Conservation (phyloP, 2,888 invertebrate genomes). For the Sarcophaga caerulescens region DNA sequence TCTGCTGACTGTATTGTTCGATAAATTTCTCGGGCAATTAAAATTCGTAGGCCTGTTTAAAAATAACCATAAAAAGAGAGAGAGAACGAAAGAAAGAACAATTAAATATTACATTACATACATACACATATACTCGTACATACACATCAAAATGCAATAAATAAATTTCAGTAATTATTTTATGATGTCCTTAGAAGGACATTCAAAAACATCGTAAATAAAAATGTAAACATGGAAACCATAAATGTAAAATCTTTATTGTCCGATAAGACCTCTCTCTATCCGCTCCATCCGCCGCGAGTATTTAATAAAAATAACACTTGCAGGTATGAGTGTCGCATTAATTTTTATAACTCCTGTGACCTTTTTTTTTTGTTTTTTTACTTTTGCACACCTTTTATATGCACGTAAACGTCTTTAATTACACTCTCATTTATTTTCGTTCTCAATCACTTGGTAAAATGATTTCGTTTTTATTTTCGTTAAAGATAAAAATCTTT, state of each 20-base stretch:
- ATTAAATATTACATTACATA: neutral
- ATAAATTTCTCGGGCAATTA: conserved; percentile 72
- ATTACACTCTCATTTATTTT: too few species aligned
- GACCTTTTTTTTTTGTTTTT: too few species aligned
- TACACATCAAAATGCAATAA: conserved; percentile 5
- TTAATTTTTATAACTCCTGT: too few species aligned
- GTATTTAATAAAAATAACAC: neutral
- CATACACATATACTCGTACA: neutral
- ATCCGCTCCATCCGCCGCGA: neutral
- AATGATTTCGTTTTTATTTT: too few species aligned
- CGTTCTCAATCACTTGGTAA: too few species aligned
- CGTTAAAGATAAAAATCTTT: too few species aligned
- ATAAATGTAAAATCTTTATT: neutral
- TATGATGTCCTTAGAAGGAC: too few species aligned
- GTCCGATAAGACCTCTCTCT: conserved; percentile 26
- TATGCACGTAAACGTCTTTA: too few species aligned
- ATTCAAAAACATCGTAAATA: conserved; percentile 29
- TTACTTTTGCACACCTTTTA: neutral
- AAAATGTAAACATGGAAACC: conserved; percentile 9
- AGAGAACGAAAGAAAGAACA: conserved; percentile 39
- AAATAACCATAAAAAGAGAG: neutral
- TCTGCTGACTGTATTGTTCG: conserved; percentile 31
- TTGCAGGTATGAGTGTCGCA: neutral
- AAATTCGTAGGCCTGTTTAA: conserved; percentile 77
- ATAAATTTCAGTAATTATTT: neutral